Conservation (phyloP, 2,113 vertebrate species). For the Xiphophorus maculatus region DNA sequence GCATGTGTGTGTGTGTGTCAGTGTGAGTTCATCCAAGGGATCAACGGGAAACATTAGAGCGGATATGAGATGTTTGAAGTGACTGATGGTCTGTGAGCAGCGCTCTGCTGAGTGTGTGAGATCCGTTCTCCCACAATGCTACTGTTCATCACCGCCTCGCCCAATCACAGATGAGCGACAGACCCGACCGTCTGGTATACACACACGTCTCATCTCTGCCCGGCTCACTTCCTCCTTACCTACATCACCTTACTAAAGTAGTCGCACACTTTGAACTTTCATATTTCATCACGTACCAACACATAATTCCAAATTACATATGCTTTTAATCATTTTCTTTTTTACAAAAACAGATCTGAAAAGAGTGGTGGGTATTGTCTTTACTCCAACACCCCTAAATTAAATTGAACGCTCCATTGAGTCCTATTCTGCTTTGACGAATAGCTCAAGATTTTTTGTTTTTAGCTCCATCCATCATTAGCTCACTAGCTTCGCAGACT, state of each 20-base stretch:
- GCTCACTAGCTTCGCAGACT: no score
- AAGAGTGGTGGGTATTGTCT: no score
- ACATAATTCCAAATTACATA: no score
- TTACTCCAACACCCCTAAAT: no score
- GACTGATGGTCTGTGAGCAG: conserved; percentile 41
- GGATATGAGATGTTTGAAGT: conserved; percentile 39
- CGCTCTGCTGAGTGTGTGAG: conserved; percentile 22
- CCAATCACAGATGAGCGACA: conserved; percentile 57
- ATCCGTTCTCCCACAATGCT: conserved; percentile 44
- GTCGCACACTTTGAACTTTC: not conserved
- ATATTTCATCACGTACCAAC: no score
- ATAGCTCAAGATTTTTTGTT: no score
- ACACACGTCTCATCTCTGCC: conserved; percentile 33
- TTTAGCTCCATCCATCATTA: no score
- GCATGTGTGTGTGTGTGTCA: not conserved
- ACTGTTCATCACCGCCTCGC: conserved; percentile 51
- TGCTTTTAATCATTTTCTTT: not conserved
- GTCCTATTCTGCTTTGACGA: no score
- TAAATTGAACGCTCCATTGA: no score
- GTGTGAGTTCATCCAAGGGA: conserved; percentile 19
- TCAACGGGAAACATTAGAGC: conserved; percentile 38
- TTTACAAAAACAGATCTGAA: not conserved
- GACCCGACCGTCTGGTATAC: conserved; percentile 36
- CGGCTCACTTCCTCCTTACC: conserved; percentile 17
- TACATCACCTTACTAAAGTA: not conserved